Evolutionary conservation across 2,797 vertebrate species (phyloP).

Genomic region (Rhabdomys pumilio): DNA sequence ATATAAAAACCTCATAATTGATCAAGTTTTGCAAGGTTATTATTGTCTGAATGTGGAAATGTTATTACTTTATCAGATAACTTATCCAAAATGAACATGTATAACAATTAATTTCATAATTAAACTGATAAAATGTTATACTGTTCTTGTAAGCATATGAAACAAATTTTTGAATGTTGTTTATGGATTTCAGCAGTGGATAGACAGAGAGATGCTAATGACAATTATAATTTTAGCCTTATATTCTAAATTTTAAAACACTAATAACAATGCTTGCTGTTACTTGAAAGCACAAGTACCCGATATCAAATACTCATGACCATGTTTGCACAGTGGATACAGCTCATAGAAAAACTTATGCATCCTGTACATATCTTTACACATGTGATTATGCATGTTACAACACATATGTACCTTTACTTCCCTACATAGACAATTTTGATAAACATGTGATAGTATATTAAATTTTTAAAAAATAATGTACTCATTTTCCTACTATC

Average conservation of each 20-base stretch:
- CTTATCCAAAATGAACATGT: neutral
- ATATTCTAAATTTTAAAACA: neutral
- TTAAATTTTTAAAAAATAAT: neutral
- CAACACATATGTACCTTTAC: neutral
- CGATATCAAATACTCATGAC: neutral
- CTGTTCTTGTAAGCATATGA: neutral
- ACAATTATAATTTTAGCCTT: no score
- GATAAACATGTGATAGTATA: neutral
- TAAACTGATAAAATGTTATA: neutral
- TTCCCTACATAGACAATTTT: neutral
- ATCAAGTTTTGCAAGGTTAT: neutral
- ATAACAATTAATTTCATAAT: neutral
- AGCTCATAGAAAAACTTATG: neutral
- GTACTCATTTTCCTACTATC: neutral
- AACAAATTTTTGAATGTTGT: neutral
- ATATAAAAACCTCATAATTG: neutral
- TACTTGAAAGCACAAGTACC: neutral
- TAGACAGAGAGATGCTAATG: neutral
- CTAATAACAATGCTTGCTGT: neutral
- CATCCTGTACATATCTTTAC: neutral
- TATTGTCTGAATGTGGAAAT: neutral
- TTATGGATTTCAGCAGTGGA: neutral
- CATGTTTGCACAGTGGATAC: neutral
- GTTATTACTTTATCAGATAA: neutral
- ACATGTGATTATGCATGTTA: neutral